Evolutionary conservation across 1,140 invertebrate genomes (phyloP).

Genomic region (Kradibia gibbosae): DNA sequence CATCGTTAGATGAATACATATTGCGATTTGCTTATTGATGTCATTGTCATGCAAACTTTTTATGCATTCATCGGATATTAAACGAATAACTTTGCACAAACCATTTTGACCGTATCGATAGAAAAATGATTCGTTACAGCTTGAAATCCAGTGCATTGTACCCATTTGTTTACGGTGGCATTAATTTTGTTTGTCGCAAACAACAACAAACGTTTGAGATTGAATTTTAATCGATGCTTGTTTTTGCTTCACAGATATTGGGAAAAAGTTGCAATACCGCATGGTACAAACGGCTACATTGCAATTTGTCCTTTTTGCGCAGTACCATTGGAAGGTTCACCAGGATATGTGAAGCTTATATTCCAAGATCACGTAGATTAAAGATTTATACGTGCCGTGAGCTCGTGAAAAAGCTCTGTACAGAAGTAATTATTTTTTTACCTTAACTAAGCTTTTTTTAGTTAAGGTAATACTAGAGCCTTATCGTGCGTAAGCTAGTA

Average conservation of each 20-base stretch:
- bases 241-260: constrained; percentile 81
- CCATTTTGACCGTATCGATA: no score
- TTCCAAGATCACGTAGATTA: constrained; percentile 98
- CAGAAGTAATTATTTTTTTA: constrained; percentile 63
- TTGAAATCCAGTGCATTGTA: no score
- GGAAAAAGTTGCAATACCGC: constrained; percentile 95
- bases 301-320: constrained; percentile 99
- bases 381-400: constrained; percentile 58
- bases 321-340: constrained; percentile 88
- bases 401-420: constrained; percentile 56
- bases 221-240: constrained; percentile 22
- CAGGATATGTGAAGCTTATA: constrained; percentile 96
- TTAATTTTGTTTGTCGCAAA: no score
- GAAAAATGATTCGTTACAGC: no score
- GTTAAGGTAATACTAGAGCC: constrained; percentile 58
- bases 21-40: no score
- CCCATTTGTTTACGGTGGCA: no score
- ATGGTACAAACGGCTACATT: constrained; percentile 98
- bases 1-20: no score
- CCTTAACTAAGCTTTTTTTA: constrained; percentile 51
- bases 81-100: no score
- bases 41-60: no score
- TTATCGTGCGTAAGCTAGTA: constrained; percentile 62
- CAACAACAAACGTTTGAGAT: no score
- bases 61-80: no score